Base-by-base conservation (phyloP, 2,113 vertebrate genomes). In the Alethe diademata region DNA sequence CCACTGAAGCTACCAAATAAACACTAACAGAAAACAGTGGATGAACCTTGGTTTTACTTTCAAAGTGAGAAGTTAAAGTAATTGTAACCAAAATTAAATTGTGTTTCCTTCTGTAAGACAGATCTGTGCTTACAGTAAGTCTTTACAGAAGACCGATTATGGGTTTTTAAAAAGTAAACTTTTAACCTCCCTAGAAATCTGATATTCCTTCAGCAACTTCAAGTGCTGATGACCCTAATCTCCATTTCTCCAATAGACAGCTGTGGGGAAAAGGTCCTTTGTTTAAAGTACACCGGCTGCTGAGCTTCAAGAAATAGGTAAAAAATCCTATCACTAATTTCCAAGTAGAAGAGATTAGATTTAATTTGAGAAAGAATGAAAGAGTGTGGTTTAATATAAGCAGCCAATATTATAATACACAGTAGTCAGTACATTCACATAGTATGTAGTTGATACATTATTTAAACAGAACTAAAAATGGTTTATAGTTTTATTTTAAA, bases 371-470 rank as follows among this genome's bases (percentile, higher is more conserved):
- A 83, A 61, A 57, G 16, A 58, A 15, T 6, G 14, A 56, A 80
- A 67, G 14, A 67, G 20, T 2, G 8, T 22, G 26, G n/a, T 23
- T 58, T 22, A 64, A n/a, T 8, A 72, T 12, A 53, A 90, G 38
- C 9, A n/a, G 24, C 12, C 35, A 60, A 40, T n/a, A 48, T 0
- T 19, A 8, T 26, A 75, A 66, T 11, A 82, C 14, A 38, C 0
- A 51, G 18, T 5, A 38, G 15, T 33, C 5, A 3, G 33, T 29
- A 67, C 10, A 15, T 33, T 66, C 5, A 33, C 19, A 11, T 1
- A 74, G 7, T 26, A 58, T 22, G 4, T 2, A 43, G 19, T 2
- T 1, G 0, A 56, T 36, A 65, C 6, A 16, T 66, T 70, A 9
- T 29, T 36, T 38, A 70, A 89, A 78, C 3, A 50, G 17, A 74